A percentile compares a stretch with the other conserved stretches of the same genome.
These are phyloP conservation scores for Urocolius indicus DNA, from an alignment of 2,113 vertebrate species.

Conservation along the genomic window DNA sequence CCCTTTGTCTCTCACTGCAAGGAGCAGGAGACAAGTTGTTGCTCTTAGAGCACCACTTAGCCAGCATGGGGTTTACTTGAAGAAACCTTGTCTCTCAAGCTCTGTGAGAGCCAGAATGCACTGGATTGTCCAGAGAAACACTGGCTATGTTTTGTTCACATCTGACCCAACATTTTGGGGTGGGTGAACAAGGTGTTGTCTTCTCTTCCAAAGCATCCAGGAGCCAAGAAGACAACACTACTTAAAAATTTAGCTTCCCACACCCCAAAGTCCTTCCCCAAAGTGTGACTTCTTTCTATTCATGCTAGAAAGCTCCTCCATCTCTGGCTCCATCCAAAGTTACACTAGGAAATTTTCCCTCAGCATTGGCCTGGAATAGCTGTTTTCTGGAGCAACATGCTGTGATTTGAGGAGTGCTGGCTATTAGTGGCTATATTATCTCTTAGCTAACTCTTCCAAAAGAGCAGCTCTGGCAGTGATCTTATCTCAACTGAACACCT, in stretches of 20 bases:
- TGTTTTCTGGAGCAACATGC: background rate
- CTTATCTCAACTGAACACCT: background rate
- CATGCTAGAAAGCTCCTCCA: background rate
- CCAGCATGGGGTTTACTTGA: accelerated
- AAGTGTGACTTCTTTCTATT: background rate
- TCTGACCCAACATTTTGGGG: background rate
- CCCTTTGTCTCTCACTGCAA: accelerated
- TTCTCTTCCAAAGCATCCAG: background rate
- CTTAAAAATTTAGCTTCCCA: background rate
- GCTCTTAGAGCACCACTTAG: accelerated
- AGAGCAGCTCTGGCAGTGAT: background rate
- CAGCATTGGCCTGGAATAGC: background rate
- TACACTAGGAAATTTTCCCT: background rate
- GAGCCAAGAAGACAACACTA: background rate
- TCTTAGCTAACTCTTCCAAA: background rate
- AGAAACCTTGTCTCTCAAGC: background rate
- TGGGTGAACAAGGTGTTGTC: background rate
- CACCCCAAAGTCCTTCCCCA: background rate
- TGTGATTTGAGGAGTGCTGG: background rate
- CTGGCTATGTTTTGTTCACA: background rate
- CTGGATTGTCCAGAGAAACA: background rate
- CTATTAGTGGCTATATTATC: background rate
- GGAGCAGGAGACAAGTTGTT: background rate
- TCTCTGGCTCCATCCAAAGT: background rate
- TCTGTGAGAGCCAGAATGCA: accelerated